These are phyloP conservation scores for Dexiosoma caninum DNA, from an alignment of 2,888 invertebrate species.

Conservation along the genomic window DNA sequence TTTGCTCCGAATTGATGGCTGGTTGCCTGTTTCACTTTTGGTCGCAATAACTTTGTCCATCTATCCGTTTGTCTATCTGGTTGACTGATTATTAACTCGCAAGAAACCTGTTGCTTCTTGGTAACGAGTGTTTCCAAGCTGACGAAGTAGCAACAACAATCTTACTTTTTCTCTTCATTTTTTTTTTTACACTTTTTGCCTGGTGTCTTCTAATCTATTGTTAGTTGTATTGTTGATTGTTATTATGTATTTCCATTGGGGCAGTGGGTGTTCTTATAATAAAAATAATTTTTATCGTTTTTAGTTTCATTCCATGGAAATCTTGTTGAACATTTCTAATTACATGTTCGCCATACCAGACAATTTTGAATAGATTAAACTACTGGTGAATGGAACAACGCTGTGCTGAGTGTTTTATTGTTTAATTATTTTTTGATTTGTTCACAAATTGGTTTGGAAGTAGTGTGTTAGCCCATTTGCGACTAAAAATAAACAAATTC, in stretches of 20 bases:
- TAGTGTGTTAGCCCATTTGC: too few relatives aligned
- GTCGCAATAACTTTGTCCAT: neutral
- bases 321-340: slow-evolving; percentile 56
- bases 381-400: neutral
- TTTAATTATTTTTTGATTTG: slow-evolving; percentile 1
- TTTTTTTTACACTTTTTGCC: too few relatives aligned
- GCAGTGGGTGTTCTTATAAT: slow-evolving; percentile 59
- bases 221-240: slow-evolving; percentile 55
- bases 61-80: neutral
- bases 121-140: slow-evolving; percentile 51
- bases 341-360: slow-evolving; percentile 34
- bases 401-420: neutral
- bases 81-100: slow-evolving; percentile 33
- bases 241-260: slow-evolving; percentile 48
- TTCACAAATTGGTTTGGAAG: slow-evolving; percentile 59
- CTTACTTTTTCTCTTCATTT: too few relatives aligned
- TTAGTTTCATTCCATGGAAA: neutral
- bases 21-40: neutral
- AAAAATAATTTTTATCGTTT: slow-evolving; percentile 1
- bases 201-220: slow-evolving; percentile 36
- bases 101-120: slow-evolving; percentile 52
- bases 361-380: neutral
- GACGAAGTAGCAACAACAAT: slow-evolving; percentile 54
- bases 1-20: neutral
- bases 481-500: too few relatives aligned